A percentile compares a stretch with the other conserved stretches of the same genome.
These are phyloP conservation scores for Chironomus tentans DNA, from an alignment of 2,888 invertebrate species.

Conservation along the genomic window DNA sequence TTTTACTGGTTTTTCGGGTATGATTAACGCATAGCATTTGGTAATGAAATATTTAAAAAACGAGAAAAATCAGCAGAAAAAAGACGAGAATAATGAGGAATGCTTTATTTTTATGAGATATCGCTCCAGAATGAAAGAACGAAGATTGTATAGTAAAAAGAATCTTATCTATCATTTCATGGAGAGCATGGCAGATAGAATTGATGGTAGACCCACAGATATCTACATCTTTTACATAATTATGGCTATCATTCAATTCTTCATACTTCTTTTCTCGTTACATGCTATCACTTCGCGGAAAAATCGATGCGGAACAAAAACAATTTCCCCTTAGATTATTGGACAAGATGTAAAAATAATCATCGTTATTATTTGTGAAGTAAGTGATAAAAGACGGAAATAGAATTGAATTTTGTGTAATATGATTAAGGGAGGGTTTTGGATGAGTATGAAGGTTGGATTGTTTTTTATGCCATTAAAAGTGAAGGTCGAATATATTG, in stretches of 20 bases:
- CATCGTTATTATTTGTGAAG: too few relatives aligned
- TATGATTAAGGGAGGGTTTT: too few relatives aligned
- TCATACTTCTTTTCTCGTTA: background rate
- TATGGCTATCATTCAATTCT: background rate
- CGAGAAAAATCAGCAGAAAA: background rate
- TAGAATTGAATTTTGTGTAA: too few relatives aligned
- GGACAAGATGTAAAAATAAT: too few relatives aligned
- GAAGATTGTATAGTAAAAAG: too few relatives aligned
- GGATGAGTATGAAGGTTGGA: too few relatives aligned
- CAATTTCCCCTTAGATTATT: too few relatives aligned
- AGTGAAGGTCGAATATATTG: too few relatives aligned
- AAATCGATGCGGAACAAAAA: too few relatives aligned
- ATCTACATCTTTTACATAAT: background rate
- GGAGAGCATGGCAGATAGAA: background rate
- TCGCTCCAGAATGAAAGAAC: background rate
- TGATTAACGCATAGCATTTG: conserved; percentile 26
- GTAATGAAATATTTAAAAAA: conserved; percentile 18
- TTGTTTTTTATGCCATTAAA: too few relatives aligned
- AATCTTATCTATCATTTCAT: background rate
- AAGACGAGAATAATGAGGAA: background rate
- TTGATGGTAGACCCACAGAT: background rate
- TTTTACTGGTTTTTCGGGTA: background rate
- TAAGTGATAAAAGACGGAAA: too few relatives aligned
- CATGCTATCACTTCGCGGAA: background rate
- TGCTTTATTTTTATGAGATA: background rate